Percentiles rank a stretch among this genome's conserved stretches.
phyloP scores from a whole-genome alignment of 2,888 invertebrate genomes.

The Cerastis leucographa region DNA sequence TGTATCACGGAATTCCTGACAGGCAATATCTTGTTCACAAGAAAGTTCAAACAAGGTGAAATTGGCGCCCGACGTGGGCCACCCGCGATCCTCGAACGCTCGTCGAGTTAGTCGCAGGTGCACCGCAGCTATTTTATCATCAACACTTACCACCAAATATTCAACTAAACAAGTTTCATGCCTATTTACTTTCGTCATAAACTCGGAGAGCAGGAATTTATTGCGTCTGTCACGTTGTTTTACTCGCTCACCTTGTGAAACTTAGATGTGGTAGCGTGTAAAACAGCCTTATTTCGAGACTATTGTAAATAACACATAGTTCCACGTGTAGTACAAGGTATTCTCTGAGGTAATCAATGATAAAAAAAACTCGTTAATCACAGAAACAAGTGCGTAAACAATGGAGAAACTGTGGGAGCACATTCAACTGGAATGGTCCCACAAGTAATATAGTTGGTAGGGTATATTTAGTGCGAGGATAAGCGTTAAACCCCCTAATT shows the following conservation, averaged over 20 bases:
- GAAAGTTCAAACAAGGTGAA: conserved; percentile 80
- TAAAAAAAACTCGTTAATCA: conserved; percentile 73
- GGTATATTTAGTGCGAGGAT: conserved; percentile 88
- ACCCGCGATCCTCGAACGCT: conserved; percentile 75
- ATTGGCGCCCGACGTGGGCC: conserved; percentile 79
- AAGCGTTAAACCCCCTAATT: conserved; percentile 89
- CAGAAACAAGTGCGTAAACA: conserved; percentile 79
- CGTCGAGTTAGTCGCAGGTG: conserved; percentile 84
- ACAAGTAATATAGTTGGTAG: conserved; percentile 83
- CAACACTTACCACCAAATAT: conserved; percentile 83
- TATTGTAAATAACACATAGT: conserved; percentile 51
- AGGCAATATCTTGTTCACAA: conserved; percentile 81
- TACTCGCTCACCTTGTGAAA: conserved; percentile 69
- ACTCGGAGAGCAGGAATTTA: conserved; percentile 77
- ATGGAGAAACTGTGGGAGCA: conserved; percentile 73
- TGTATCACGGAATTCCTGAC: conserved; percentile 75
- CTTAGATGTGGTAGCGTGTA: conserved; percentile 67
- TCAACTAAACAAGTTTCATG: conserved; percentile 81
- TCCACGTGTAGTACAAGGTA: conserved; percentile 42
- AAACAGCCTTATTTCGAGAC: conserved; percentile 26
- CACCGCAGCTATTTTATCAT: conserved; percentile 83
- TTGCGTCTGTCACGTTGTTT: conserved; percentile 71
- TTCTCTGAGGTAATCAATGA: conserved; percentile 56
- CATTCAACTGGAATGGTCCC: conserved; percentile 76
- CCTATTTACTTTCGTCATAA: conserved; percentile 81